phyloP scores from a whole-genome alignment of 2,797 vertebrate species.

The Danio albolineatus region DNA sequence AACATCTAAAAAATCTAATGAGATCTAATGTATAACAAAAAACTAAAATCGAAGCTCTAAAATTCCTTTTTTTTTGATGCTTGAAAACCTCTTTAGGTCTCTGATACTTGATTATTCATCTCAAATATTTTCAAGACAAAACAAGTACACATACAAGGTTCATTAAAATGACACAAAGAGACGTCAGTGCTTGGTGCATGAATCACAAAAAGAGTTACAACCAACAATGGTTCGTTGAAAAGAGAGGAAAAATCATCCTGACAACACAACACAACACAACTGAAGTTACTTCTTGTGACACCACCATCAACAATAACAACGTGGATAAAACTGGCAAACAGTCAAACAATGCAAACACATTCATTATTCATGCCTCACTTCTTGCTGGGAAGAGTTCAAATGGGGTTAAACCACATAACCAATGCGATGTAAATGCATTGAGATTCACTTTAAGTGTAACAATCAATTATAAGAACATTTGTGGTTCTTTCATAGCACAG shows the following conservation, averaged over 20 bases:
- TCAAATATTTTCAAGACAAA: neutral
- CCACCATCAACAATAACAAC: neutral
- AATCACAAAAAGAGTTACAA: conserved; percentile 1
- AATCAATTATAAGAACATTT: neutral
- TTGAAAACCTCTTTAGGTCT: no score
- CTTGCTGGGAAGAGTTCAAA: neutral
- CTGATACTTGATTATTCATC: neutral
- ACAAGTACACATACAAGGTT: neutral
- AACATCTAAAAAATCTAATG: no score
- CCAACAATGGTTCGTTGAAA: neutral
- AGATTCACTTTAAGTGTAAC: neutral
- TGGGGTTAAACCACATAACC: neutral
- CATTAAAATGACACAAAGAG: neutral
- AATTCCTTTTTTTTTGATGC: no score
- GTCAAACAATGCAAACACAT: conserved; percentile 4
- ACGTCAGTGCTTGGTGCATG: neutral
- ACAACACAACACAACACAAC: neutral
- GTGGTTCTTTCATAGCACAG: neutral
- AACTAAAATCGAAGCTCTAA: no score
- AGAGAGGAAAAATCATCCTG: conserved; percentile 5
- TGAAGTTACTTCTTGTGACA: neutral
- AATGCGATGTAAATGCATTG: neutral
- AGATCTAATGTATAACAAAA: no score
- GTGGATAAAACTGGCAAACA: neutral
- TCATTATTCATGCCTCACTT: neutral